Evolutionary conservation across 2,888 invertebrate genomes (phyloP).

Genomic region (Drosophila melanocephala): DNA sequence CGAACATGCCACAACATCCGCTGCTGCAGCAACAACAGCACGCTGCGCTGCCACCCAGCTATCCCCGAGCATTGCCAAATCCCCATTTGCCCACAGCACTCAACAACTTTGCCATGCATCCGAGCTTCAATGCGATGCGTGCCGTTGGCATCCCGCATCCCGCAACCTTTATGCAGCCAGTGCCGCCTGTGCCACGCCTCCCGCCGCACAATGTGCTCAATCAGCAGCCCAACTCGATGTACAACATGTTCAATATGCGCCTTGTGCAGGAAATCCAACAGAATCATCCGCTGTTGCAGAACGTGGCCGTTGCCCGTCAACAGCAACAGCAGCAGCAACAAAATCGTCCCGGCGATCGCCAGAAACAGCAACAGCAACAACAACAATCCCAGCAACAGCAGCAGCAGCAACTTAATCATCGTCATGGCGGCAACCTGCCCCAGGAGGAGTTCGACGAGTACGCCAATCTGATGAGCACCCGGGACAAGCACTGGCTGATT

Average conservation of each 20-base stretch:
- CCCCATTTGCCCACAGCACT: conserved; percentile 84
- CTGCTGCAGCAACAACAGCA: conserved; percentile 74
- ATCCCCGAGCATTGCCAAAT: conserved; percentile 82
- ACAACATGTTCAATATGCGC: conserved; percentile 85
- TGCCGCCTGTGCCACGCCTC: conserved; percentile 81
- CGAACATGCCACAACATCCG: conserved; percentile 81
- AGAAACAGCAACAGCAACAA: conserved; percentile 35
- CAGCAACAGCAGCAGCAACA: conserved; percentile 51
- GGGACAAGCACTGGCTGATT: conserved; percentile 98
- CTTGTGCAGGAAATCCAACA: conserved; percentile 85
- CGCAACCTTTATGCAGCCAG: conserved; percentile 74
- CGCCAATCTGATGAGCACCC: conserved; percentile 95
- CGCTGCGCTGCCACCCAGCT: conserved; percentile 64
- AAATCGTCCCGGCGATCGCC: conserved; percentile 69
- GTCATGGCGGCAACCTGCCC: conserved; percentile 82
- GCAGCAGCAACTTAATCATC: conserved; percentile 52
- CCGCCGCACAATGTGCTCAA: conserved; percentile 79
- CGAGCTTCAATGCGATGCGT: conserved; percentile 85
- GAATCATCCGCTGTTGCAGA: conserved; percentile 85
- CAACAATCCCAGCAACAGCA: conserved; percentile 38
- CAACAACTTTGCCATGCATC: conserved; percentile 86
- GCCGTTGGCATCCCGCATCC: conserved; percentile 79
- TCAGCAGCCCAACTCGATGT: conserved; percentile 76
- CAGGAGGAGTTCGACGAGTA: conserved; percentile 90
- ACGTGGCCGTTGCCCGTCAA: conserved; percentile 69